Evolutionary conservation across 2,113 vertebrate species (phyloP).

Genomic region (Triplophysa tibetana): DNA sequence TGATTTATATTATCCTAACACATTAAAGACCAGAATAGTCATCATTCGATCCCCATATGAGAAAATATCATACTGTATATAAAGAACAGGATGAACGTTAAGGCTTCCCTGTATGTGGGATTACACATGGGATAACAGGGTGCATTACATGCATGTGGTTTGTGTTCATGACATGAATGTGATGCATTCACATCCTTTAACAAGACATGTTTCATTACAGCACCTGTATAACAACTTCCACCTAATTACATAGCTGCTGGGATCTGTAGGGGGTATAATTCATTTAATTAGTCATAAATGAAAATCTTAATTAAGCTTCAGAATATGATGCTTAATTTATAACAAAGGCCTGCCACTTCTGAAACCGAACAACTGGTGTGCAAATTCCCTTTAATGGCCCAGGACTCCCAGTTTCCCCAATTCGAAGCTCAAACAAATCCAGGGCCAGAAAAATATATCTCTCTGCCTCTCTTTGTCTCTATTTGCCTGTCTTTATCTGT

Average conservation of each 20-base stretch:
- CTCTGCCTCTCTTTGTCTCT: no score
- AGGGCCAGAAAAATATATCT: not conserved
- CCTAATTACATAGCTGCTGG: conserved; percentile 44
- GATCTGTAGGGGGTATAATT: conserved; percentile 48
- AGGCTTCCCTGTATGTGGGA: not conserved
- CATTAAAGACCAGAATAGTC: not conserved
- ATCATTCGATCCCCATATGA: not conserved
- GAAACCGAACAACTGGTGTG: not conserved
- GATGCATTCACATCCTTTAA: conserved; percentile 21
- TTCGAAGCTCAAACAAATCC: not conserved
- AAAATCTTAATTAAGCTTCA: conserved; percentile 51
- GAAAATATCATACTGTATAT: not conserved
- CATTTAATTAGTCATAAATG: conserved; percentile 55
- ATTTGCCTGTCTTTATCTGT: no score
- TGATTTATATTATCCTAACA: not conserved
- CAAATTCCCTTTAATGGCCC: not conserved
- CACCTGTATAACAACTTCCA: conserved; percentile 44
- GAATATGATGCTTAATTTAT: conserved; percentile 32
- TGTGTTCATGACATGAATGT: conserved; percentile 4
- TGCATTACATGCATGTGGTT: not conserved
- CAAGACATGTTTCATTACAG: conserved; percentile 45
- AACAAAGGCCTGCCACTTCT: conserved; percentile 34
- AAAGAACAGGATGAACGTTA: not conserved
- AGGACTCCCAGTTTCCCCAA: not conserved
- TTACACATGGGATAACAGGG: not conserved